Base-by-base conservation (phyloP, 2,797 vertebrate species). In the Echiichthys vipera region DNA sequence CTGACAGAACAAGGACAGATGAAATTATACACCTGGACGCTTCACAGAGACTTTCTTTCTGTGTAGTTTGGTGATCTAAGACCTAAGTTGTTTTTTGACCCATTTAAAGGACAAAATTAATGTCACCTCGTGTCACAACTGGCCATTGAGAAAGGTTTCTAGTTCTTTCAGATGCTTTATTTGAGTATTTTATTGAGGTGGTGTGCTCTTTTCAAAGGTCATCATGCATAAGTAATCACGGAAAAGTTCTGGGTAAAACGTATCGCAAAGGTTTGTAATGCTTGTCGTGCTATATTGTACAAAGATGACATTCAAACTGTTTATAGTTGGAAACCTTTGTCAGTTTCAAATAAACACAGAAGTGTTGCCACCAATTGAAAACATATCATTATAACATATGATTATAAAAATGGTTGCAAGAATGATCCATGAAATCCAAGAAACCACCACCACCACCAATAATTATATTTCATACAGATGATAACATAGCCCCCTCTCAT, bases 1-100 rank as follows among this genome's bases (percentile, higher is more conserved):
- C 62, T 91, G 89, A 90, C 87, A 89, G 89, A 89, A 91, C 87
- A 88, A 91, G 88, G 89, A 85, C 86, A 79, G 82, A 90, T 83
- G 82, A 88, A 84, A 88, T 84, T 80, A 84, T 84, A 83, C 86
- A 88, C 83, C 82, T 84, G 71, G 76, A 84, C 64, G 63, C 81
- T 85, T 83, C 76, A 63, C 25, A 22, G 20, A 34, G 7, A 51
- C 42, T 83, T 55, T 73, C 70, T 65, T 24, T 58, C 34, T 62
- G 1, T 37, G 42, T 42, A 65, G 12, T 77, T 86, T 80, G 67
- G 71, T 69, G 25, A 74, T 81, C 72, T 76, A 77, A 76, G 76
- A 84, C 59, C 74, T 37, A 29, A 79, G 67, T 84, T 66, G 65
- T 2, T 85, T 75, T 87, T 74, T 89, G 84, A 83, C 86, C 89